Evolutionary conservation across 2,888 invertebrate genomes (phyloP), one percentile per base, ranked within the genome.

Genomic region (Caradrina clavipalpis): DNA sequence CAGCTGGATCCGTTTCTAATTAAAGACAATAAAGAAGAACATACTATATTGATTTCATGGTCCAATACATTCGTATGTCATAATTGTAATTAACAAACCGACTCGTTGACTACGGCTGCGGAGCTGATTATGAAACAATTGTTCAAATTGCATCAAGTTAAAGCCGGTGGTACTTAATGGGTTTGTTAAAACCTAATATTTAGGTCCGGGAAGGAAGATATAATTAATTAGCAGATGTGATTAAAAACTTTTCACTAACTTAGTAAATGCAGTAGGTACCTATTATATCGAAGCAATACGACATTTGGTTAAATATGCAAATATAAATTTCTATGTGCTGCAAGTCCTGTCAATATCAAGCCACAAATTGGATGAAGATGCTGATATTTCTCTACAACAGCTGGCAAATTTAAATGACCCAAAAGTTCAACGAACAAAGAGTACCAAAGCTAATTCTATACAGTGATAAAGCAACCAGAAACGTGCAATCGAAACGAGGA

Each of bases 401-500:
- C 13, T 77, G 19, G 50, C 50, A 19, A 71, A 56, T 58, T 57
- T 11, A 56, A 73, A 56, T 65, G 66, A 57, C 22, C 65, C 47
- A 15, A 61, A 76, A 71, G 77, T 69, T 81, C 67, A 81, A 66
- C 47, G 69, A 60, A 83, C 81, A 77, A 74, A 66, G 61, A 57
- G 63, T 49, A 73, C 49, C 54, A 57, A 55, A 70, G 51, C 70
- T 60, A 84, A 74, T 65, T 79, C 60, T 50, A 69, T 63, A 63
- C 58, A 64, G 63, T 72, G 72, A 78, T 81, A 82, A 60, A 73
- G 69, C 56, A 58, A 56, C 69, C 62, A 67, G 78, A 56, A 75
- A 58, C 63, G 82, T 84, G 81, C 82, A 84, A 78, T 77, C 77
- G 81, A 66, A 84, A 81, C 82, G 72, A 68, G 54, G 65, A 77